Evolutionary conservation across 1,140 invertebrate genomes (phyloP).

Genomic region (Drosophila orena): DNA sequence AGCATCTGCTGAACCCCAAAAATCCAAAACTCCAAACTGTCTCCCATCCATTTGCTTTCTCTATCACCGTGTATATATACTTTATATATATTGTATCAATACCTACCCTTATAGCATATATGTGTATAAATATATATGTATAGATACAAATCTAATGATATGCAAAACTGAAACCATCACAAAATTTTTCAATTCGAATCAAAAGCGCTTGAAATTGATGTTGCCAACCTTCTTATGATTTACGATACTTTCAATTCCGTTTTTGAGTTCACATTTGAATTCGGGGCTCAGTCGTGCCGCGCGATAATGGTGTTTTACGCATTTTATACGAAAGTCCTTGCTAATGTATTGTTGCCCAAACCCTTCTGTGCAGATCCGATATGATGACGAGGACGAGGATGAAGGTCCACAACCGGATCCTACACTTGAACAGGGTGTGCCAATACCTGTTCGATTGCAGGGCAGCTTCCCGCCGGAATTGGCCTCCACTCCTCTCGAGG

Average conservation of each 20-base stretch:
- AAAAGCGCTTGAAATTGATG: constrained; percentile 53
- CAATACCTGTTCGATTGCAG: constrained; percentile 94
- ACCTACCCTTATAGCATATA: constrained; percentile 20
- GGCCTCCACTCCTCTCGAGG: constrained; percentile 96
- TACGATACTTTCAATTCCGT: constrained; percentile 35
- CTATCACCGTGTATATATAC: constrained; percentile 35
- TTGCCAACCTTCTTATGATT: constrained; percentile 51
- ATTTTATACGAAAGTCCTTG: neutral
- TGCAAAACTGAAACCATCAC: constrained; percentile 67
- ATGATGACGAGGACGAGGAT: constrained; percentile 98
- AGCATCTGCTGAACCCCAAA: neutral
- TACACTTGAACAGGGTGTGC: constrained; percentile 95
- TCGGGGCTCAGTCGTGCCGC: constrained; percentile 3
- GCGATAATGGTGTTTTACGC: neutral
- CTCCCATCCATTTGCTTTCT: neutral
- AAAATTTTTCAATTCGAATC: constrained; percentile 44
- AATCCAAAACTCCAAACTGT: neutral
- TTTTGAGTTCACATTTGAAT: constrained; percentile 25
- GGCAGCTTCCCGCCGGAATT: constrained; percentile 95
- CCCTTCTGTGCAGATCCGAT: constrained; percentile 89
- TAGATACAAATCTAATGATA: constrained; percentile 48
- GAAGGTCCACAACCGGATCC: constrained; percentile 97
- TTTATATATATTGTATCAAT: constrained; percentile 13
- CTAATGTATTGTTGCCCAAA: constrained; percentile 24
- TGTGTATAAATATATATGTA: constrained; percentile 25